phyloP scores from a whole-genome alignment of 2,113 vertebrate species.

The Stomatorhinus ivindoensis region DNA sequence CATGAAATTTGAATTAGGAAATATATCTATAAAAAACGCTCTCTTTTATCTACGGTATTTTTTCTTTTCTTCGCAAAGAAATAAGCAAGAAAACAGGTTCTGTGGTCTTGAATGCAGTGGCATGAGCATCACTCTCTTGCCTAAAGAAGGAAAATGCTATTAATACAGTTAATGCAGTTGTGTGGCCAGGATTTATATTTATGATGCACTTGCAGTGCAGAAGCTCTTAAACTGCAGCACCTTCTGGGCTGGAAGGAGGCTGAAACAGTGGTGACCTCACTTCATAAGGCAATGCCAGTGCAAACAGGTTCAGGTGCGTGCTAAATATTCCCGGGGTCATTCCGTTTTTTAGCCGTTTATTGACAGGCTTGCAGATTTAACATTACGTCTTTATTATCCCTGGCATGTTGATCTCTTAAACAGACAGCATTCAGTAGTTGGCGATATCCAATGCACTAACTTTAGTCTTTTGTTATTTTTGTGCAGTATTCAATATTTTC shows the following conservation, averaged over 20 bases:
- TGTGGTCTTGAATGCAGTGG: background rate
- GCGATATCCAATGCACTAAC: background rate
- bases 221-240: background rate
- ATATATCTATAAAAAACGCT: background rate
- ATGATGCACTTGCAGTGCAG: background rate
- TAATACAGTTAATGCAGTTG: background rate
- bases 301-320: conserved; percentile 19
- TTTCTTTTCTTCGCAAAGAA: background rate
- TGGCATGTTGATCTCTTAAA: conserved; percentile 42
- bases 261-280: conserved; percentile 13
- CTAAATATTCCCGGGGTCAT: background rate
- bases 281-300: background rate
- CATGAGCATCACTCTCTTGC: background rate
- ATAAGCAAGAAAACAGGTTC: background rate
- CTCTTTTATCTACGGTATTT: background rate
- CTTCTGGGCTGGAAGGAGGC: conserved; percentile 5
- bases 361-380: conserved; percentile 22
- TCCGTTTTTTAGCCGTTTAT: conserved; percentile 1
- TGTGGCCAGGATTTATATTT: background rate
- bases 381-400: conserved; percentile 24
- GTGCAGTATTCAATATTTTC: background rate
- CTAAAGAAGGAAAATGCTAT: background rate
- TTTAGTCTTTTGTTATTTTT: background rate
- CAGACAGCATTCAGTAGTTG: conserved; percentile 23
- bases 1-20: background rate